Evolutionary conservation across 2,888 invertebrate genomes (phyloP).

Genomic region (Tachina grossa): DNA sequence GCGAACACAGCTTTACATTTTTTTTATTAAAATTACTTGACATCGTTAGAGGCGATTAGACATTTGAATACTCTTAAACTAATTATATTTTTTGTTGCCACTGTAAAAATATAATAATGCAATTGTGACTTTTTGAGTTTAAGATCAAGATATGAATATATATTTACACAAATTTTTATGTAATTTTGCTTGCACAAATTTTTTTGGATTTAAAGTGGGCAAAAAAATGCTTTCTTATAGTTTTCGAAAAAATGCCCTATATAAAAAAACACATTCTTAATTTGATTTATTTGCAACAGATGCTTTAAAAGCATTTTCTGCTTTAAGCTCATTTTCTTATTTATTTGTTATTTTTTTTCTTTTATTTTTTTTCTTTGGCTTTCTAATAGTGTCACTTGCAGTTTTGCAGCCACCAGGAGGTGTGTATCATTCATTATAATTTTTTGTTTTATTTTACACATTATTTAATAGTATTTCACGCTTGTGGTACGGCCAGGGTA

Average conservation of each 20-base stretch:
- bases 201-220: not conserved
- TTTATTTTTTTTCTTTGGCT: slow-evolving; percentile 15
- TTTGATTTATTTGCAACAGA: slow-evolving; percentile 70
- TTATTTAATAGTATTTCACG: not conserved
- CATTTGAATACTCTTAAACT: too few relatives aligned
- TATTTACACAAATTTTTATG: too few relatives aligned
- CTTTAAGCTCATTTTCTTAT: slow-evolving; percentile 15
- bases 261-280: slow-evolving; percentile 53
- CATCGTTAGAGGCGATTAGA: too few relatives aligned
- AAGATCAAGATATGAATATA: too few relatives aligned
- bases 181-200: not conserved
- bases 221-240: not conserved
- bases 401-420: slow-evolving; percentile 20
- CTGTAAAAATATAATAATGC: too few relatives aligned
- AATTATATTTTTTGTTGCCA: too few relatives aligned
- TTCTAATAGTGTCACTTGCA: slow-evolving; percentile 52
- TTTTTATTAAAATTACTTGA: too few relatives aligned
- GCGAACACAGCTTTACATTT: too few relatives aligned
- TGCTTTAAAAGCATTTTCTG: slow-evolving; percentile 22
- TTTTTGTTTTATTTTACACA: not conserved
- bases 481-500: too few relatives aligned
- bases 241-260: slow-evolving; percentile 39
- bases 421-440: slow-evolving; percentile 17
- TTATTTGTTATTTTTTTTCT: slow-evolving; percentile 8
- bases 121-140: too few relatives aligned